Evolutionary conservation across 2,888 invertebrate genomes (phyloP).

Genomic region (Pachycephus smyrnensis): DNA sequence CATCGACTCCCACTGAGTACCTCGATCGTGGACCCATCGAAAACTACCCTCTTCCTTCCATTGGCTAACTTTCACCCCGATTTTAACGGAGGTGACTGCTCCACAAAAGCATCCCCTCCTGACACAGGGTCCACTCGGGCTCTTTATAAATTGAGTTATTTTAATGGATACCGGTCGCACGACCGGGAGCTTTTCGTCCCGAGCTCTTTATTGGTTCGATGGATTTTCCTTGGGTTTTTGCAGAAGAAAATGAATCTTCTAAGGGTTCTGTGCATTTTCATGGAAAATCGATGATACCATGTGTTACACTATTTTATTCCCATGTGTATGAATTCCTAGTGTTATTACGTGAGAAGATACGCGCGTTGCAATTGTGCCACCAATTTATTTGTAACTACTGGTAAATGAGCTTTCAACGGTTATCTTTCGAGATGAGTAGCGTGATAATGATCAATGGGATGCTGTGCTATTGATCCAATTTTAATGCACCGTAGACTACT

Average conservation of each 20-base stretch:
- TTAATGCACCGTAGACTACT: too few species aligned
- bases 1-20: not conserved
- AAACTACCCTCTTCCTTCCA: not conserved
- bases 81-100: not conserved
- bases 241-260: not conserved
- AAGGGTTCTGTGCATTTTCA: too few species aligned
- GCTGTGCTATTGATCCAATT: too few species aligned
- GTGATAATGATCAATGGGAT: too few species aligned
- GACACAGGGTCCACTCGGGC: not conserved
- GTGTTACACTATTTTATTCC: too few species aligned
- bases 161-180: not conserved
- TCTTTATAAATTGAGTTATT: slow-evolving; percentile 4
- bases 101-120: not conserved
- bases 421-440: too few species aligned
- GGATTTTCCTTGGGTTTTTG: not conserved
- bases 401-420: too few species aligned
- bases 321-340: too few species aligned
- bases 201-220: not conserved
- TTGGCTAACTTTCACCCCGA: not conserved
- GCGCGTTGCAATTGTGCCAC: too few species aligned
- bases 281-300: not conserved
- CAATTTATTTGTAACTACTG: too few species aligned
- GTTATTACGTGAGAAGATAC: too few species aligned
- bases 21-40: not conserved
- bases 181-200: not conserved